phyloP scores from a whole-genome alignment of 1,140 invertebrate species.

The Trichonephila inaurata region DNA sequence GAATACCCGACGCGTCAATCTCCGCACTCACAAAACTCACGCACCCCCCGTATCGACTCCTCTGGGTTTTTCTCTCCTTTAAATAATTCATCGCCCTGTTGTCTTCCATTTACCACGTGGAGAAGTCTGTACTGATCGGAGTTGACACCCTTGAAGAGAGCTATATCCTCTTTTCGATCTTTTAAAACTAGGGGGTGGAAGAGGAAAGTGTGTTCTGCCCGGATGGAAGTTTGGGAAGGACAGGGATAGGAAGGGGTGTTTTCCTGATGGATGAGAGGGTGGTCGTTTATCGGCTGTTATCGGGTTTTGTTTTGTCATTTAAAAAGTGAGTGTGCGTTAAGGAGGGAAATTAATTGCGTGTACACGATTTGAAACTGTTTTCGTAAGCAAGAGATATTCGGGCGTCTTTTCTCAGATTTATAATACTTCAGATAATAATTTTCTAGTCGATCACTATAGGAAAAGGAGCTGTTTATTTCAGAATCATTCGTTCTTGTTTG shows the following conservation, averaged over 20 bases:
- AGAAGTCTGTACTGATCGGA: conserved; percentile 15
- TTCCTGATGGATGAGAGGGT: conserved; percentile 4
- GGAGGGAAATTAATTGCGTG: background rate
- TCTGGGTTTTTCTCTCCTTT: conserved; percentile 37
- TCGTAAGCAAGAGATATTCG: too few relatives aligned
- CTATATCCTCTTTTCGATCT: conserved; percentile 38
- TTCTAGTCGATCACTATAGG: too few relatives aligned
- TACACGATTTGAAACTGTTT: background rate
- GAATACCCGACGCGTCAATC: conserved; percentile 56
- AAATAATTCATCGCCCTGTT: conserved; percentile 63
- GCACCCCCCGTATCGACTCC: conserved; percentile 15
- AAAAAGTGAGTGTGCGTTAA: conserved; percentile 1
- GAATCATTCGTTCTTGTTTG: too few relatives aligned
- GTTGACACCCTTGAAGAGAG: conserved; percentile 44
- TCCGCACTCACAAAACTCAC: background rate
- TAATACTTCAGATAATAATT: too few relatives aligned
- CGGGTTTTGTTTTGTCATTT: conserved; percentile 15
- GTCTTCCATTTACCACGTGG: conserved; percentile 42
- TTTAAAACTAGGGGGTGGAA: conserved; percentile 7
- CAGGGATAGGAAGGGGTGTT: background rate
- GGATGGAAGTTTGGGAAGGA: conserved; percentile 23
- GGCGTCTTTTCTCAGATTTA: too few relatives aligned
- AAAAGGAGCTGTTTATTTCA: too few relatives aligned
- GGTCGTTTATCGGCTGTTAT: conserved; percentile 26
- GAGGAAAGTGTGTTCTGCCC: background rate